These are phyloP conservation scores for Nycteola revayana DNA, from an alignment of 2,888 invertebrate species.

Conservation along the genomic window DNA sequence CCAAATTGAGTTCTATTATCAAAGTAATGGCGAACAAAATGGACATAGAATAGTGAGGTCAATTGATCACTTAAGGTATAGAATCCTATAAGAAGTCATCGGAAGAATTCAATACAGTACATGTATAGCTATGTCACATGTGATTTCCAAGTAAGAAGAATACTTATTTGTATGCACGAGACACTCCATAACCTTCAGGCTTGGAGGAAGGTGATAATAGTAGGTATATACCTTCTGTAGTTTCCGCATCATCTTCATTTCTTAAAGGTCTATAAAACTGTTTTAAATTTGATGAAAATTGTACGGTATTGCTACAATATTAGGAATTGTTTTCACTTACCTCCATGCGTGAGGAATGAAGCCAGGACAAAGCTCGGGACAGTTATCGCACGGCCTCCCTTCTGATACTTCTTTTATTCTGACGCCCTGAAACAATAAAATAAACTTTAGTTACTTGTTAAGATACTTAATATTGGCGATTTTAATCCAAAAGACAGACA, in stretches of 20 bases:
- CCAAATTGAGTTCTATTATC: too few species aligned
- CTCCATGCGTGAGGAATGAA: constrained; percentile 94
- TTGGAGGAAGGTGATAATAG: constrained; percentile 17
- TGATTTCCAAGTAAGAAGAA: constrained; percentile 11
- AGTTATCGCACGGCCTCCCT: constrained; percentile 92
- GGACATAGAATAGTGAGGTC: too few species aligned
- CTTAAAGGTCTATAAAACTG: too few species aligned
- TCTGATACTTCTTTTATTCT: constrained; percentile 93
- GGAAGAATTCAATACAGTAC: constrained; percentile 17
- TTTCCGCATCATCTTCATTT: constrained; percentile 21
- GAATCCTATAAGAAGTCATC: too few species aligned
- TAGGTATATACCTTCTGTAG: not conserved
- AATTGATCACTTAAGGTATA: too few species aligned
- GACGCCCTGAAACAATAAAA: constrained; percentile 85
- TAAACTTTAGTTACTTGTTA: too few species aligned
- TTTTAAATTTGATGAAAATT: too few species aligned
- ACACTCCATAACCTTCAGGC: constrained; percentile 8
- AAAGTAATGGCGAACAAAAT: too few species aligned
- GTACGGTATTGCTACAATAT: too few species aligned
- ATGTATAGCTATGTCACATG: constrained; percentile 20
- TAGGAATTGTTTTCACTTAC: constrained; percentile 87
- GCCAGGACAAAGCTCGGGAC: constrained; percentile 91
- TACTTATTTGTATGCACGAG: constrained; percentile 30
- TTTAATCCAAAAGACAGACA: too few species aligned
- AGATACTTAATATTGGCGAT: too few species aligned